Base-by-base conservation (phyloP, 2,113 vertebrate genomes). In the Oryzias curvinotus region DNA sequence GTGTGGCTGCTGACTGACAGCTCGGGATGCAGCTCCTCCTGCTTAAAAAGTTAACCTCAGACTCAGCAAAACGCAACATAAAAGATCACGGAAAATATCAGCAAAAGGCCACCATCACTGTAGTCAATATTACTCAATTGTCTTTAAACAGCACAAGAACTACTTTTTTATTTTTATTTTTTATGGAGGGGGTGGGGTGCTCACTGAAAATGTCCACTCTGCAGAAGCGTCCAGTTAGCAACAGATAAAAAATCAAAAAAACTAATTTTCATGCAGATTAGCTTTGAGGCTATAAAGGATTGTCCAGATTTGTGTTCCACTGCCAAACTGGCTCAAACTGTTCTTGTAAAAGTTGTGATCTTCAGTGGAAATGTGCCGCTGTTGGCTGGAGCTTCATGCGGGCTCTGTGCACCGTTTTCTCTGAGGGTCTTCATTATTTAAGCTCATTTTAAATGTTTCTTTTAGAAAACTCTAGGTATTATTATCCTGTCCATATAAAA, bases 291-390 rank as follows among this genome's bases (percentile, higher is more conserved):
- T 41, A 66, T 53, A 72, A 78, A 81, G 54, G 46, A 57, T 69
- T 64, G 74, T 66, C 53, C 71, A 69, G 55, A n/a, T 58, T 58
- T 19, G 19, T 74, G 75, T 46, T 65, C 23, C 14, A 10, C 7
- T 30, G 59, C 69, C 78, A 68, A 44, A 30, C 62, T 71, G 65
- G 66, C 69, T 64, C 52, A 21, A 7, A 15, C 42, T 59, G 67
- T 36, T 65, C 56, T 50, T 67, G 69, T 55, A 14, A 59, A 81
- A 81, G 68, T 73, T 81, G 68, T 84, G 65, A 78, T 78, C 74
- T 36, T 57, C 67, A 69, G 68, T 78, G 53, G 66, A 73, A 68
- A 56, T 78, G 71, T 71, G 46, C 65, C 50, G 44, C 51, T 45
- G 69, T 14, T 74, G 69, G 72, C 62, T 23, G 52, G 0, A 57